Evolutionary conservation across 2,113 vertebrate species (phyloP).

Genomic region (Stictonetta naevosa): DNA sequence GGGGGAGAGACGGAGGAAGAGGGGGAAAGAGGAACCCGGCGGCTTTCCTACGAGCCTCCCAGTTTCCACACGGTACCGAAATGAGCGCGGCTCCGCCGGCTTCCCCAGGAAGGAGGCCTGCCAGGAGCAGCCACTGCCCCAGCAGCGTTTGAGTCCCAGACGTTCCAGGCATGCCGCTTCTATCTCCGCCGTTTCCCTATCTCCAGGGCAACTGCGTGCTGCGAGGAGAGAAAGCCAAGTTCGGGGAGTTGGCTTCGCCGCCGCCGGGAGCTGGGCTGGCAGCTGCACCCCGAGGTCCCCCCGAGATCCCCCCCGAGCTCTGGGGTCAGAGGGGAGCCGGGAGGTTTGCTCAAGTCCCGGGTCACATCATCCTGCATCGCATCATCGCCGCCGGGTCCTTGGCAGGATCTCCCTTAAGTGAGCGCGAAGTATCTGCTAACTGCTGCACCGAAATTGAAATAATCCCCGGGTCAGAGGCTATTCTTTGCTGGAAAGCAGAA

Average conservation of each 20-base stretch:
- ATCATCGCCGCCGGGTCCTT: neutral
- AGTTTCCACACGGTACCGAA: neutral
- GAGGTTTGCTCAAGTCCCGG: neutral
- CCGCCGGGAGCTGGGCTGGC: neutral
- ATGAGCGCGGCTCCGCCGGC: accelerated
- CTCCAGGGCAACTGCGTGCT: constrained; percentile 57
- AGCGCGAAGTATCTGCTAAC: constrained; percentile 34
- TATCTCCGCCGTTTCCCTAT: constrained; percentile 2
- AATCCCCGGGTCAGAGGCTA: neutral
- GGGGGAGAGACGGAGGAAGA: neutral
- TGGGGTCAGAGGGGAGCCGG: neutral
- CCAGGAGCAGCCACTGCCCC: constrained; percentile 37
- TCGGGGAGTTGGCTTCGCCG: neutral
- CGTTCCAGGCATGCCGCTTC: constrained; percentile 19
- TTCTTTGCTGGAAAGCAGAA: neutral
- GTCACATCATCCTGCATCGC: neutral
- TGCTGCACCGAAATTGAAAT: constrained; percentile 1
- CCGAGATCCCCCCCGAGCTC: neutral
- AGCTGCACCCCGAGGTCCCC: neutral
- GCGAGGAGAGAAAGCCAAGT: constrained; percentile 26
- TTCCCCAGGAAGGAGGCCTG: neutral
- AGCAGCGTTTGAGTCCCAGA: constrained; percentile 29
- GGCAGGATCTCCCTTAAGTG: neutral
- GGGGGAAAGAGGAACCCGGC: neutral
- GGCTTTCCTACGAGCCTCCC: neutral